Evolutionary conservation across 2,888 invertebrate genomes (phyloP).

Genomic region (Prionchulus punctatus): DNA sequence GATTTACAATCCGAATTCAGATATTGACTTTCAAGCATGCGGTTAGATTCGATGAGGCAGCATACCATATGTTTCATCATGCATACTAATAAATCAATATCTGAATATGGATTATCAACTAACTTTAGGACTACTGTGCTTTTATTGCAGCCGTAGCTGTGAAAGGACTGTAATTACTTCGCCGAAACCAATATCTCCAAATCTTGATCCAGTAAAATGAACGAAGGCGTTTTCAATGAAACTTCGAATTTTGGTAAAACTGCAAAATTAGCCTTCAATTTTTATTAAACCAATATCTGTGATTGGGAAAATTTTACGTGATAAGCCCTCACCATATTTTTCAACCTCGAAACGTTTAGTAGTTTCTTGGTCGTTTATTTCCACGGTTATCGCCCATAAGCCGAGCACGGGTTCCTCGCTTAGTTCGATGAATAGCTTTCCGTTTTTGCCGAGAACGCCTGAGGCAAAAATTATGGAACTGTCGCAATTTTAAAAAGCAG

Average conservation of each 20-base stretch:
- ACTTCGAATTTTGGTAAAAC: slow-evolving; percentile 85
- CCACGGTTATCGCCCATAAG: slow-evolving; percentile 30
- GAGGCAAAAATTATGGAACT: not conserved
- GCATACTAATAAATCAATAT: too few species aligned
- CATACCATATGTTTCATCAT: too few species aligned
- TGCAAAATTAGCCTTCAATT: too few species aligned
- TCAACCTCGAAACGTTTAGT: slow-evolving; percentile 60
- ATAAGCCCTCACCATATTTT: slow-evolving; percentile 45
- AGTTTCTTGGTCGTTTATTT: slow-evolving; percentile 14
- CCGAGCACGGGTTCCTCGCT: slow-evolving; percentile 33
- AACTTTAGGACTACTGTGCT: too few species aligned
- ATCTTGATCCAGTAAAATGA: slow-evolving; percentile 60
- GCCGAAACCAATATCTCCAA: slow-evolving; percentile 62
- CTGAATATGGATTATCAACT: too few species aligned
- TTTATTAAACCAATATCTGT: too few species aligned
- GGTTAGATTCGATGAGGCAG: too few species aligned
- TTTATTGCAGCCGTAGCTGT: too few species aligned
- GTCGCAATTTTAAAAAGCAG: not conserved
- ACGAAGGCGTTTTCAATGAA: slow-evolving; percentile 59
- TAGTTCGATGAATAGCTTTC: slow-evolving; percentile 15
- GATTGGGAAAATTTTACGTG: too few species aligned
- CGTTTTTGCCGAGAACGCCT: not conserved
- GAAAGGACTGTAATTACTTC: too few species aligned
- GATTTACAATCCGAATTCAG: too few species aligned
- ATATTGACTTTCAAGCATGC: too few species aligned